Evolutionary conservation across 2,888 invertebrate genomes (phyloP).

Genomic region (Melinaea menophilus): DNA sequence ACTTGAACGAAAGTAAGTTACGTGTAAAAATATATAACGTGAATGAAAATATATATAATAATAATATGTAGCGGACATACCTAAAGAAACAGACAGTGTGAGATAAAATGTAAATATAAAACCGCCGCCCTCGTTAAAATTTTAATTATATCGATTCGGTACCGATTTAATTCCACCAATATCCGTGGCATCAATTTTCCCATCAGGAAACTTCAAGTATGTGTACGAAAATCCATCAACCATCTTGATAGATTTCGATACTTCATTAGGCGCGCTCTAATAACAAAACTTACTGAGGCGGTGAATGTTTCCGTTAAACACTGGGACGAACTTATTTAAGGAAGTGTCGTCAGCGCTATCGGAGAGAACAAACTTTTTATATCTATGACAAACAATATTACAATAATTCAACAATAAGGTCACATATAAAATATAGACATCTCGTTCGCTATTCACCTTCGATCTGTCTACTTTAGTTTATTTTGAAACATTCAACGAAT

Average conservation of each 20-base stretch:
- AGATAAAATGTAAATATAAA: conserved; percentile 12
- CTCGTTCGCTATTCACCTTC: not conserved
- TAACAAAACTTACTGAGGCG: conserved; percentile 26
- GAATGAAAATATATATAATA: no score
- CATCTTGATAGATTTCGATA: conserved; percentile 31
- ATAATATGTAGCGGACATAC: no score
- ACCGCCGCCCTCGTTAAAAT: not conserved
- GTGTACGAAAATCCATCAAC: conserved; percentile 27
- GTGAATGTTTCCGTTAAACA: conserved; percentile 25
- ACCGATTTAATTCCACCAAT: conserved; percentile 1
- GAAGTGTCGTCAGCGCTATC: conserved; percentile 18
- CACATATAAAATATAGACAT: no score
- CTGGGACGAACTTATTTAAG: conserved; percentile 17
- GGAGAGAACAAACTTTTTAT: conserved; percentile 8
- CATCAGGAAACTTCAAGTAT: conserved; percentile 20
- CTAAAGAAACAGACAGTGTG: not conserved
- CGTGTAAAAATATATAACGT: no score
- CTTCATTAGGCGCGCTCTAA: conserved; percentile 27
- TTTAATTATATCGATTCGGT: not conserved
- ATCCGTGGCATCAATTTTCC: conserved; percentile 15
- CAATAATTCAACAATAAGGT: not conserved
- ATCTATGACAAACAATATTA: not conserved
- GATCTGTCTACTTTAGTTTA: not conserved
- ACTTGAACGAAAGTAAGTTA: no score
- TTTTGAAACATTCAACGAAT: conserved; percentile 5